Base-by-base conservation (phyloP, 2,888 invertebrate species). In the Apantesis nais region DNA sequence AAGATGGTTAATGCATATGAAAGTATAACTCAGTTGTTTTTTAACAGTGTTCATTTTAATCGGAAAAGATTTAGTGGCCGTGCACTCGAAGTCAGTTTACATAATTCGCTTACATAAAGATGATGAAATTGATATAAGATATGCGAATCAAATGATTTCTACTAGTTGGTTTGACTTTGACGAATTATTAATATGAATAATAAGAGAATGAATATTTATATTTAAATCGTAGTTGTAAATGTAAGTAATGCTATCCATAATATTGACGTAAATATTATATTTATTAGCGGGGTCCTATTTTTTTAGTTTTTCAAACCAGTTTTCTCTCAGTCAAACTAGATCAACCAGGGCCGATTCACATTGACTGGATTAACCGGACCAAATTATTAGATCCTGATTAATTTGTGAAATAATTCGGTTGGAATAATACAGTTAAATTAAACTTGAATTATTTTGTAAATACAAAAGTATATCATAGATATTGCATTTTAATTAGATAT, bases 31-130 rank as follows among this genome's bases (percentile, higher is more conserved):
- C 75, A 64, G 71, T n/a, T n/a, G 70, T 73, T 75, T 48, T 66
- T 69, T 65, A 74, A 73, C 69, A 74, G 64, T 65, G 64, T 74
- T 78, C 73, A 68, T 73, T 74, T 71, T 77, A 73, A 44, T 63
- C 44, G 31, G 29, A 73, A 83, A 81, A 83, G 84, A 80, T 82
- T 67, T 58, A 73, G 80, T 86, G 88, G 85, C 89, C 87, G 86
- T 88, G 88, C 88, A 87, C 87, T 88, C 83, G 73, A 83, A 85
- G 78, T 73, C 74, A 78, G 82, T 82, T 93, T 93, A 92, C 88
- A 90, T 93, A 93, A 94, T 85, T 81, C 71, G 74, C 86, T 94
- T 94, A 92, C 88, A 90, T 93, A 93, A 93, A 86, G 74, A 83
- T 93, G 89, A 89, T 87, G 92, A 92, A 92, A 93, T 78, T 81